Evolutionary conservation across 2,888 invertebrate genomes (phyloP), one percentile per base, ranked within the genome.

Genomic region (Ochlodes sylvanus): DNA sequence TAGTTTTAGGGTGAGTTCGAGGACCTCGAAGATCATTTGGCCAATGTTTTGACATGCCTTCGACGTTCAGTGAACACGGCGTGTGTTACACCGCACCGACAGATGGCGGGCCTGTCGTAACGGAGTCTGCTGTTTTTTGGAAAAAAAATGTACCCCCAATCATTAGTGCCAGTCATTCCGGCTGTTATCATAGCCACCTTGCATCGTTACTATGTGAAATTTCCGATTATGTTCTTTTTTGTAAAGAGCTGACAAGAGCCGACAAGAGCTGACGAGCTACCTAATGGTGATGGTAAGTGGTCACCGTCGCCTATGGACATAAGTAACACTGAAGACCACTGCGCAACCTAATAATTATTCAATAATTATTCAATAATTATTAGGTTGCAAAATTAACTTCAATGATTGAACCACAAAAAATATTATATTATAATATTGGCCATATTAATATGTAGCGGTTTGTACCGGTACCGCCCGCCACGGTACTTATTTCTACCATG

Each of bases 111-210:
- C 60, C 66, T 19, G 60, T 12, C 57, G 66, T 66, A 60, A 66
- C 54, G 66, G 75, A 77, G 74, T 76, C 79, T 79, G 79, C 75
- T 76, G 74, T 80, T 85, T 83, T 84, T 68, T 68, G 56, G 47
- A 27, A 83, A 84, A 77, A 81, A 79, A 83, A 89, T 89, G 79
- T 77, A 86, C 86, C 84, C 84, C 86, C 87, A 90, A 60, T 60
- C 66, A 66, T 66, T 60, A 66, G 85, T 85, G 81, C 84, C 79
- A 89, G 88, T 90, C 90, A 90, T 88, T 81, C 87, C 88, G 86
- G 76, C 86, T 88, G 85, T 77, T 78, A 75, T 75, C 74, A 27
- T 68, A 63, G 63, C 68, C 70, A 62, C 58, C 52, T 54, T 57
- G 41, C 38, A n/a, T 34, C 47, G 12, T 56, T 57, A 32, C 34